These are phyloP conservation scores for Lordiphosa mommai DNA, from an alignment of 1,140 invertebrate genomes.

Conservation along the genomic window DNA sequence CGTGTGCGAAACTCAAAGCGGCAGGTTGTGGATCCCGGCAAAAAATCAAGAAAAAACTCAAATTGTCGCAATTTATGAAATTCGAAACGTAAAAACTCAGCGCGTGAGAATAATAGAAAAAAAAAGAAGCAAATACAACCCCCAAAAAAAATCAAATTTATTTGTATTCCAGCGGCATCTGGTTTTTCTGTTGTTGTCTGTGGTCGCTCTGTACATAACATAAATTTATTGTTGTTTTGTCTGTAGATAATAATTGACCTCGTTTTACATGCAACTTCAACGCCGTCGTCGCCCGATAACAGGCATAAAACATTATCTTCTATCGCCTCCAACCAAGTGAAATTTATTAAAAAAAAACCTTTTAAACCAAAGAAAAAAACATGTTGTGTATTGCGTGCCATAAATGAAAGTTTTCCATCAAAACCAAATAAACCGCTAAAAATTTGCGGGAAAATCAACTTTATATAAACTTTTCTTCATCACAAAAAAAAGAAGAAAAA, in stretches of 20 bases:
- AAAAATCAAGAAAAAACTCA: background rate
- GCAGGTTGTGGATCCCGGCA: conserved; percentile 65
- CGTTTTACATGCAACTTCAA: conserved; percentile 47
- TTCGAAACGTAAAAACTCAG: conserved; percentile 8
- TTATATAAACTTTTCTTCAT: conserved; percentile 6
- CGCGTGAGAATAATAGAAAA: conserved; percentile 5
- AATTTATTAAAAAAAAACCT: conserved; percentile 5
- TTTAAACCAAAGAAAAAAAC: conserved; percentile 5
- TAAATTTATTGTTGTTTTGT: conserved; percentile 62
- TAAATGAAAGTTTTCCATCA: conserved; percentile 31
- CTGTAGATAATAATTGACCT: conserved; percentile 71
- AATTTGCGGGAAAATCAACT: conserved; percentile 4
- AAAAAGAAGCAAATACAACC: conserved; percentile 16
- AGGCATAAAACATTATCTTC: conserved; percentile 17
- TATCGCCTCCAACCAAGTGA: background rate
- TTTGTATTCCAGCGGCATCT: conserved; percentile 4
- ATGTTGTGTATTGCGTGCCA: conserved; percentile 40
- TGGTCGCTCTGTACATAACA: conserved; percentile 33
- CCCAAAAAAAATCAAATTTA: conserved; percentile 3
- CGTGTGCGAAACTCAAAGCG: conserved; percentile 75
- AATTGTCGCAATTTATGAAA: background rate
- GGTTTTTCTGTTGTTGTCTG: conserved; percentile 36
- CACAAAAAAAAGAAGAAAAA: conserved; percentile 25
- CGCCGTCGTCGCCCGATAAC: conserved; percentile 26
- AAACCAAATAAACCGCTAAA: conserved; percentile 6